These are phyloP conservation scores for Ceratina japonica DNA, from an alignment of 1,140 invertebrate genomes.

Conservation along the genomic window DNA sequence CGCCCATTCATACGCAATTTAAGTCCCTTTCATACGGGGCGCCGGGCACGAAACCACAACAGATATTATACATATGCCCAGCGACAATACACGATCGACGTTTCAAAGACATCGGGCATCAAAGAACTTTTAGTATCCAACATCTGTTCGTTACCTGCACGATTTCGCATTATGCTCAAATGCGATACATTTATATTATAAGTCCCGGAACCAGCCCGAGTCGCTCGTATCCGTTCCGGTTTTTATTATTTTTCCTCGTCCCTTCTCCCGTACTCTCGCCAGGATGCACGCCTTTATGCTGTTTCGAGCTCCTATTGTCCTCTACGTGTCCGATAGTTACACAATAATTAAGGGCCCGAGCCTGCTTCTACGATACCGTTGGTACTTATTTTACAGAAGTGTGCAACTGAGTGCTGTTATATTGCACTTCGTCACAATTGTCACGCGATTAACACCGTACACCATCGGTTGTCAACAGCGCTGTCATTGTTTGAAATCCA, in stretches of 20 bases:
- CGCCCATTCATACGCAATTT: constrained; percentile 73
- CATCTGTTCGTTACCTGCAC: constrained; percentile 73
- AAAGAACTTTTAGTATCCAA: constrained; percentile 66
- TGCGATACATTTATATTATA: constrained; percentile 53
- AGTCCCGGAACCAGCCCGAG: constrained; percentile 26
- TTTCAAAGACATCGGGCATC: constrained; percentile 60
- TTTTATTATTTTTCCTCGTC: constrained; percentile 21
- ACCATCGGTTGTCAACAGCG: too few relatives aligned
- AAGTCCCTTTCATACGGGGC: constrained; percentile 60
- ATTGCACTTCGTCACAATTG: constrained; percentile 8
- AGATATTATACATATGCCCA: constrained; percentile 65
- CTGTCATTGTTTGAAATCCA: neutral
- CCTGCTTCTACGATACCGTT: neutral
- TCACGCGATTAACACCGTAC: too few relatives aligned
- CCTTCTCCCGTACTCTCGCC: constrained; percentile 12
- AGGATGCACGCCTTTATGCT: constrained; percentile 35
- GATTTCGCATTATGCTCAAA: constrained; percentile 61
- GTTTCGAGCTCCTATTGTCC: constrained; percentile 19
- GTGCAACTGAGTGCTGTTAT: neutral
- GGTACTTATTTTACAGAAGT: too few relatives aligned
- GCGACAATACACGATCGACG: constrained; percentile 64
- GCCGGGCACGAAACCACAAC: constrained; percentile 67
- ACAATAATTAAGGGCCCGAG: constrained; percentile 42
- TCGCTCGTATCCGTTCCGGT: constrained; percentile 32
- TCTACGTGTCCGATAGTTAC: constrained; percentile 48